phyloP scores from a whole-genome alignment of 2,797 vertebrate genomes.

The Xiphorhynchus erythropygius region DNA sequence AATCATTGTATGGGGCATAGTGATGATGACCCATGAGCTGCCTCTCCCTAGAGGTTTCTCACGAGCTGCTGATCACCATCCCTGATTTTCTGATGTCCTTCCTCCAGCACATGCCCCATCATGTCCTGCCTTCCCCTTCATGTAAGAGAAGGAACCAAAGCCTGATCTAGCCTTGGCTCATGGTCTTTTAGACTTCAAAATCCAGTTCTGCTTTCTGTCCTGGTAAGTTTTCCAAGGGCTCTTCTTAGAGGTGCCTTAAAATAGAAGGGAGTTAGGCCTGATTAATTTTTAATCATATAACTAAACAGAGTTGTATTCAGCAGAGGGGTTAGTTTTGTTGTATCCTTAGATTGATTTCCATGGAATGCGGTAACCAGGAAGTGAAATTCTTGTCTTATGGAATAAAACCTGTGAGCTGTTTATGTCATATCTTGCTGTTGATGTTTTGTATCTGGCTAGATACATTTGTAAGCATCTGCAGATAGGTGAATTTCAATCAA shows the following conservation, averaged over 20 bases:
- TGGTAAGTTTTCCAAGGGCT: neutral
- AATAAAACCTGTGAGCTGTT: neutral
- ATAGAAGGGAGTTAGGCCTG: neutral
- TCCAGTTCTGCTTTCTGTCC: neutral
- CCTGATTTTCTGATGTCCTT: neutral
- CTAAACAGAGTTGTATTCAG: neutral
- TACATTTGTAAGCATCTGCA: neutral
- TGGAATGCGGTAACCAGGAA: neutral
- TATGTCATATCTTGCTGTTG: neutral
- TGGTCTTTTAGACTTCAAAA: neutral
- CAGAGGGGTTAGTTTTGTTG: conserved; percentile 24
- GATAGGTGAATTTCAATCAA: neutral
- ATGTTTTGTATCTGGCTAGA: neutral
- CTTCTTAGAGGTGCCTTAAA: neutral
- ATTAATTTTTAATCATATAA: neutral
- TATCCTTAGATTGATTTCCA: conserved; percentile 18
- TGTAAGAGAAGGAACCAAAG: neutral
- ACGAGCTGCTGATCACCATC: neutral
- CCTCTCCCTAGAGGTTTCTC: neutral
- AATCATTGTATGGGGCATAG: neutral
- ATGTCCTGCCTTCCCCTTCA: neutral
- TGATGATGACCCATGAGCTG: neutral
- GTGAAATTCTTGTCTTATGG: neutral
- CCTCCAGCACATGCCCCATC: neutral
- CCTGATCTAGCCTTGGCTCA: neutral